These are phyloP conservation scores for Apus apus DNA, from an alignment of 2,113 vertebrate genomes.

Conservation along the genomic window DNA sequence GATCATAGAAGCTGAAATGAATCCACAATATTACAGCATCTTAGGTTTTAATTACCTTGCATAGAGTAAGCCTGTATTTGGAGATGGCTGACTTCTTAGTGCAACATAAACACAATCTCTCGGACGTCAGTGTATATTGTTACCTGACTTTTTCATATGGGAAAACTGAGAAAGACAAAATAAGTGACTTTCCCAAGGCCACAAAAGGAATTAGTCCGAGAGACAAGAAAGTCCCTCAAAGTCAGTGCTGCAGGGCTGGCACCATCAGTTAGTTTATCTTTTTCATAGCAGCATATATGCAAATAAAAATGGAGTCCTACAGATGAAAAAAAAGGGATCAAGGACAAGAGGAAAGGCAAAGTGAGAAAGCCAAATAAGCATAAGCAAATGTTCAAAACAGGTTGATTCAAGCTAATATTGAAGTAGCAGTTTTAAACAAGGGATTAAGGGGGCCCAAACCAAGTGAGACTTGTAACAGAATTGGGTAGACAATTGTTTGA, in stretches of 20 bases:
- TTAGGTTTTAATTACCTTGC: constrained; percentile 12
- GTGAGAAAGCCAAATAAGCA: background rate
- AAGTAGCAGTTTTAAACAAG: background rate
- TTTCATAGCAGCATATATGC: constrained; percentile 39
- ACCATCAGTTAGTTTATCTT: constrained; percentile 45
- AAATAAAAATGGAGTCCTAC: background rate
- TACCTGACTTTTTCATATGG: constrained; percentile 12
- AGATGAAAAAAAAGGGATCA: background rate
- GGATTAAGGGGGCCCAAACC: background rate
- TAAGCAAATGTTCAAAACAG: background rate
- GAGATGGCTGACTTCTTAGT: background rate
- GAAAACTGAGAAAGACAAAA: constrained; percentile 35
- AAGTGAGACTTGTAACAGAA: background rate
- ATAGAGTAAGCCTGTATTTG: background rate
- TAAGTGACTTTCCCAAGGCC: constrained; percentile 65
- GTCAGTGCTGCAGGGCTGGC: constrained; percentile 36
- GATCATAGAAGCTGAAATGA: constrained; percentile 17
- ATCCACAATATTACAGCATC: background rate
- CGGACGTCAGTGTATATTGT: background rate
- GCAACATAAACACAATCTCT: background rate
- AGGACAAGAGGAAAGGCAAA: constrained; percentile 12
- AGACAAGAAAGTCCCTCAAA: constrained; percentile 43
- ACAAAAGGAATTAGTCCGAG: constrained; percentile 41
- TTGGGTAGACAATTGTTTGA: background rate
- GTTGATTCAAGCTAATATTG: background rate